phyloP scores from a whole-genome alignment of 2,113 vertebrate genomes.

The Cyanistes caeruleus region DNA sequence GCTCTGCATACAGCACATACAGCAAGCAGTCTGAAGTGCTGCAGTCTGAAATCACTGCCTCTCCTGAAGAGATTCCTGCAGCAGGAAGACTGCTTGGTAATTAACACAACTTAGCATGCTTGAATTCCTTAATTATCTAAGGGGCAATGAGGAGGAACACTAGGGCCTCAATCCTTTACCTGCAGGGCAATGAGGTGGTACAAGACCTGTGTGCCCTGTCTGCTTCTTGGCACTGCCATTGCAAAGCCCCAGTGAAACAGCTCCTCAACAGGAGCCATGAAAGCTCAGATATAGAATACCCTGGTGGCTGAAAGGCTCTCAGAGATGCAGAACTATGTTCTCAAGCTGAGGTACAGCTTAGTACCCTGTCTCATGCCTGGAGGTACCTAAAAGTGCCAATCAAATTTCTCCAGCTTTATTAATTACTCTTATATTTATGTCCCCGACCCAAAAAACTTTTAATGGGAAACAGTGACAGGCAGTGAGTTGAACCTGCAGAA shows the following conservation, averaged over 20 bases:
- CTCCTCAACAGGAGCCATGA: background rate
- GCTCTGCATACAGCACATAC: background rate
- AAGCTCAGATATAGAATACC: background rate
- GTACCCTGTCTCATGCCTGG: background rate
- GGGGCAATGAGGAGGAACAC: background rate
- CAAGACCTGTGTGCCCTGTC: rapidly evolving
- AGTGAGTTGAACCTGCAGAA: background rate
- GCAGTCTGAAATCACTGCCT: background rate
- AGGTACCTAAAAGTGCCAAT: background rate
- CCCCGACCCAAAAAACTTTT: background rate
- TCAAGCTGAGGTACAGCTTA: background rate
- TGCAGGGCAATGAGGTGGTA: background rate
- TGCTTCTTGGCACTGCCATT: background rate
- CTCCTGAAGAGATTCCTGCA: background rate
- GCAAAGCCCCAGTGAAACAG: background rate
- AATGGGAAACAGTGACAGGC: background rate
- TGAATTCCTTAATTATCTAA: background rate
- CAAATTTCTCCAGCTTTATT: background rate
- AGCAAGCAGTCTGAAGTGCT: background rate
- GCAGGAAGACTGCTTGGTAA: background rate
- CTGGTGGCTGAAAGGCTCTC: background rate
- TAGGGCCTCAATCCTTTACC: background rate
- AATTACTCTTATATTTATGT: background rate
- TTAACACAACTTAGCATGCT: background rate
- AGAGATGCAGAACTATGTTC: background rate